These are phyloP conservation scores for Lordiphosa mommai DNA, from an alignment of 1,140 invertebrate genomes.

Conservation along the genomic window DNA sequence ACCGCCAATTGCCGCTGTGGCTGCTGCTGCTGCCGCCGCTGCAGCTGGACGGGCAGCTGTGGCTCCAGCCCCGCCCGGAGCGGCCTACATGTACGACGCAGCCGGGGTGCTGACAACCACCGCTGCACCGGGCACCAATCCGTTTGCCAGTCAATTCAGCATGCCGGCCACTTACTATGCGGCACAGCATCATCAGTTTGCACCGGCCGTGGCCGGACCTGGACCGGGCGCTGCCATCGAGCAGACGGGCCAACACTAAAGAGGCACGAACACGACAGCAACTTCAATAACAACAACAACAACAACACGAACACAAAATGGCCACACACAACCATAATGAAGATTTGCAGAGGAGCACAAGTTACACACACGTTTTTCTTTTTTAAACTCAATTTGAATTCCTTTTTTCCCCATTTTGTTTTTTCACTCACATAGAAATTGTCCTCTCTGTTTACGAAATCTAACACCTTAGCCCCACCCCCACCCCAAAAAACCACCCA, in stretches of 20 bases:
- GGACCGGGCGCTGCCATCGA: constrained; percentile 63
- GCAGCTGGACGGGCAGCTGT: constrained; percentile 47
- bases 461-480: neutral
- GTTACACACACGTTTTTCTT: neutral
- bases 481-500: neutral
- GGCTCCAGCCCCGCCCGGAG: constrained; percentile 33
- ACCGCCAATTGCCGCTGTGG: constrained; percentile 66
- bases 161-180: constrained; percentile 67
- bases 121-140: constrained; percentile 64
- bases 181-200: constrained; percentile 66
- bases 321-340: neutral
- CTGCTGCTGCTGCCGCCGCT: constrained; percentile 47
- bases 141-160: constrained; percentile 72
- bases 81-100: constrained; percentile 72
- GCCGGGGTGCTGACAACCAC: constrained; percentile 64
- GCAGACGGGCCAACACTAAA: constrained; percentile 58
- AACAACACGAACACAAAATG: constrained; percentile 4
- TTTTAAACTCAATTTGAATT: constrained; percentile 5
- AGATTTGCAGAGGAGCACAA: constrained; percentile 3
- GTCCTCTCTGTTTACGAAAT: neutral
- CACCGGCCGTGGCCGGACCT: constrained; percentile 55
- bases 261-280: neutral
- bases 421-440: neutral
- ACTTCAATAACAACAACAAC: constrained; percentile 8
- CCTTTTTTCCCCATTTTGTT: neutral